phyloP scores from a whole-genome alignment of 2,888 invertebrate genomes.

The Spisula solida region DNA sequence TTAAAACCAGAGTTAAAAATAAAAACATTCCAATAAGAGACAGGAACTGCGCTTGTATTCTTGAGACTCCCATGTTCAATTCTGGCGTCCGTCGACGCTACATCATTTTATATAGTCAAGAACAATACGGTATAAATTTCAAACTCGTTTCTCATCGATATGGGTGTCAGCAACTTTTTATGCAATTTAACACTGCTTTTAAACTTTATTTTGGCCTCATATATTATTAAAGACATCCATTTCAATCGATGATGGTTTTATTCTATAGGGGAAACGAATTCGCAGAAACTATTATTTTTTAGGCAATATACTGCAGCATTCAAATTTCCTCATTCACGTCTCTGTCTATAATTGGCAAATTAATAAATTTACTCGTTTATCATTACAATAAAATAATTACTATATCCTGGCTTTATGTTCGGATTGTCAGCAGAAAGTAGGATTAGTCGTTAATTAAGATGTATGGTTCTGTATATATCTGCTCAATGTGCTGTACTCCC shows the following conservation, averaged over 20 bases:
- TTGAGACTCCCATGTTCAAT: slow-evolving; percentile 45
- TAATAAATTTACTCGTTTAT: slow-evolving; percentile 47
- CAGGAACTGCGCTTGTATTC: slow-evolving; percentile 54
- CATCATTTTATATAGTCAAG: neutral
- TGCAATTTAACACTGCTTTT: slow-evolving; percentile 19
- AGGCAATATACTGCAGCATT: neutral
- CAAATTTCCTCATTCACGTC: neutral
- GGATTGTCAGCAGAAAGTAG: neutral
- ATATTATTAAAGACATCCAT: slow-evolving; percentile 34
- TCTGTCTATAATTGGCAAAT: slow-evolving; percentile 16
- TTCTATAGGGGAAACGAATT: slow-evolving; percentile 22
- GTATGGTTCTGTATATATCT: neutral
- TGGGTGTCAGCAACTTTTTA: slow-evolving; percentile 1
- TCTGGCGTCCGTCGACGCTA: neutral
- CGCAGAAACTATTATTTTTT: neutral
- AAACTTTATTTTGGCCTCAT: slow-evolving; percentile 28
- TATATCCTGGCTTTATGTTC: neutral
- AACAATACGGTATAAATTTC: neutral
- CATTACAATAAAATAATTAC: slow-evolving; percentile 24
- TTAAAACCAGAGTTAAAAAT: slow-evolving; percentile 45
- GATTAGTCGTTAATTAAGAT: neutral
- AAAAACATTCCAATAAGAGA: slow-evolving; percentile 46
- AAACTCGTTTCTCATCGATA: neutral
- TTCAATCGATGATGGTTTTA: slow-evolving; percentile 27
- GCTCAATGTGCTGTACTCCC: neutral